phyloP scores from a whole-genome alignment of 1,140 invertebrate species.

The Lordiphosa collinella region DNA sequence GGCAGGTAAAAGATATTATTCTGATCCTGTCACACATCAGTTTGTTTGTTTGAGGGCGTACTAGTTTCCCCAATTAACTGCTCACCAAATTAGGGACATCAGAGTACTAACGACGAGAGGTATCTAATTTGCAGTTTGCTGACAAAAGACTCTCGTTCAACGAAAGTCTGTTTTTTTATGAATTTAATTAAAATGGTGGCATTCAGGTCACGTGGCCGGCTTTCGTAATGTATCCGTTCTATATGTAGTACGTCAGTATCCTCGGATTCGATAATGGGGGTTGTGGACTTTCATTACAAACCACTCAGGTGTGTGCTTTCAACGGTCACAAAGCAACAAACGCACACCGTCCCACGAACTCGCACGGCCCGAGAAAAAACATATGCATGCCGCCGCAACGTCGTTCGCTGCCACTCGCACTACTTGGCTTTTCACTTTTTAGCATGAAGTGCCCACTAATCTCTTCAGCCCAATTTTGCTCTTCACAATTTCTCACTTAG shows the following conservation, averaged over 20 bases:
- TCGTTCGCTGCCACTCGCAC: conserved; percentile 72
- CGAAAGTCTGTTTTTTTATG: conserved; percentile 67
- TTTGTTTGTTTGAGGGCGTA: neutral
- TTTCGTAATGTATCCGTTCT: conserved; percentile 76
- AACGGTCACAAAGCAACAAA: conserved; percentile 54
- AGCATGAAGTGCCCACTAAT: conserved; percentile 68
- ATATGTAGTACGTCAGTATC: conserved; percentile 29
- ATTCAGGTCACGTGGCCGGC: conserved; percentile 66
- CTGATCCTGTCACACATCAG: neutral
- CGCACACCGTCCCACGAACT: conserved; percentile 15
- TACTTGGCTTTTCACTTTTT: conserved; percentile 79
- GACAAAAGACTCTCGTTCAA: conserved; percentile 62
- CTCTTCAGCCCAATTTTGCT: conserved; percentile 52
- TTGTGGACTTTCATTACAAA: conserved; percentile 55
- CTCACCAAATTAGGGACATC: conserved; percentile 12
- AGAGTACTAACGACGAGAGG: no score
- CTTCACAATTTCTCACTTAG: conserved; percentile 36
- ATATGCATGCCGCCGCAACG: conserved; percentile 71
- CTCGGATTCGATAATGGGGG: conserved; percentile 31
- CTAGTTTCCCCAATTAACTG: neutral
- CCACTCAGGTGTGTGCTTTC: conserved; percentile 68
- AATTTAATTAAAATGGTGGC: conserved; percentile 77
- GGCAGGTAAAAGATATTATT: neutral
- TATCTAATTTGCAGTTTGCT: conserved; percentile 35
- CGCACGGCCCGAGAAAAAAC: conserved; percentile 58